phyloP scores from a whole-genome alignment of 1,140 invertebrate genomes.

The Bradysia coprophila region DNA sequence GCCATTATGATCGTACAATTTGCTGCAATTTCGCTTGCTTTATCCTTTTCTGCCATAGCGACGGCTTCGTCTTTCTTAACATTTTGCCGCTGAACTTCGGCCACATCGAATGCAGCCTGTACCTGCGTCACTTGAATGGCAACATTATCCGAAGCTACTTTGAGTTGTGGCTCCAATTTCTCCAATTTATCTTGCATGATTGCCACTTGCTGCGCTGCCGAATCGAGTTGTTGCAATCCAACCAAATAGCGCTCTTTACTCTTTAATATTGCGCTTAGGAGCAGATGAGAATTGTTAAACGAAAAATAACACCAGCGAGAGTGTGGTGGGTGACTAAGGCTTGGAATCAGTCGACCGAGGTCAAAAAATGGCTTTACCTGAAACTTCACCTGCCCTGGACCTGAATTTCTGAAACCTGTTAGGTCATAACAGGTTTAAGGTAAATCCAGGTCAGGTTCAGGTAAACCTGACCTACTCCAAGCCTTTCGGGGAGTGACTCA shows the following conservation, averaged over 20 bases:
- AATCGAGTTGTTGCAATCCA: slow-evolving; percentile 72
- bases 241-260: slow-evolving; percentile 61
- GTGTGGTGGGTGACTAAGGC: no score
- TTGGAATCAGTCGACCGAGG: background rate
- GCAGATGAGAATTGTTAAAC: no score
- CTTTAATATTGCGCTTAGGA: slow-evolving; percentile 35
- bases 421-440: no score
- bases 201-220: slow-evolving; percentile 62
- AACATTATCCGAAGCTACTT: slow-evolving; percentile 47
- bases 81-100: slow-evolving; percentile 32
- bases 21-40: slow-evolving; percentile 77
- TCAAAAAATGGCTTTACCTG: no score
- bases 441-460: no score
- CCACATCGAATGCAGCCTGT: slow-evolving; percentile 39
- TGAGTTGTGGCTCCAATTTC: slow-evolving; percentile 71
- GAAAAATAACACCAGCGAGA: no score
- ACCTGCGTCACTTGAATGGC: slow-evolving; percentile 43
- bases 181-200: slow-evolving; percentile 73
- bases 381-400: no score
- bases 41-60: slow-evolving; percentile 49
- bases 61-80: slow-evolving; percentile 37
- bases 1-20: slow-evolving; percentile 90
- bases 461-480: no score
- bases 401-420: no score
- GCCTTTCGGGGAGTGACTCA: no score